Evolutionary conservation across 1,140 invertebrate species (phyloP), one percentile per base, ranked within the genome.

Genomic region (Phortica variegata): DNA sequence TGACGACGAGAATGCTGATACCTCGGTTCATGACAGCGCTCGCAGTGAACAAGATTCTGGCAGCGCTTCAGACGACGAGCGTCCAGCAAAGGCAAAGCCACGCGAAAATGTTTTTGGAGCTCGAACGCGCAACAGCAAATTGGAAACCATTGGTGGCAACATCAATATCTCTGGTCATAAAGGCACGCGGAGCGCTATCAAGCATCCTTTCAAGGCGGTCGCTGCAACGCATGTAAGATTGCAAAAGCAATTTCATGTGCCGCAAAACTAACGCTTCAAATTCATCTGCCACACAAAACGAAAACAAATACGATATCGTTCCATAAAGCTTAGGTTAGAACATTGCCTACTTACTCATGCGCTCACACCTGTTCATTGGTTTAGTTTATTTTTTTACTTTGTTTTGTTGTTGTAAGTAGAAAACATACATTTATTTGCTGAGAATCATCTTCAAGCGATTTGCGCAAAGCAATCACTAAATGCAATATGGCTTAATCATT

Each of bases 241-340:
- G 51, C 69, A 73, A 54, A 62, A 62, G 56, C 61, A 73, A 60
- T 61, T 73, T 31, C 65, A 72, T 57, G 69, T 73, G 57, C 66
- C 68, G 15, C 61, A 62, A 48, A 65, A 66, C 56, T 66, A 66
- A 12, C 26, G 26, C 26, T 29, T 29, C 12, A 29, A 7, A n/a
- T n/a, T n/a, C n/a, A n/a, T n/a, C n/a, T n/a, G n/a, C 26, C 6
- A 46, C 41, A 43, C 32, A 7, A 21, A 33, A 42, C 20, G 19
- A 23, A 20, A 34, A 34, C 42, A 56, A 49, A 44, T 48, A 36
- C 57, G 26, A 29, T 12, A 29, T 29, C 26, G 26, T 29, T 16
- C 26, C 37, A 34, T 29, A 29, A 29, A 29, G n/a, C n/a, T n/a
- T n/a, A n/a, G n/a, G n/a, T n/a, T n/a, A n/a, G n/a, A n/a, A n/a